These are phyloP conservation scores for Sebastes dallii DNA, from an alignment of 2,797 vertebrate species.

Conservation along the genomic window DNA sequence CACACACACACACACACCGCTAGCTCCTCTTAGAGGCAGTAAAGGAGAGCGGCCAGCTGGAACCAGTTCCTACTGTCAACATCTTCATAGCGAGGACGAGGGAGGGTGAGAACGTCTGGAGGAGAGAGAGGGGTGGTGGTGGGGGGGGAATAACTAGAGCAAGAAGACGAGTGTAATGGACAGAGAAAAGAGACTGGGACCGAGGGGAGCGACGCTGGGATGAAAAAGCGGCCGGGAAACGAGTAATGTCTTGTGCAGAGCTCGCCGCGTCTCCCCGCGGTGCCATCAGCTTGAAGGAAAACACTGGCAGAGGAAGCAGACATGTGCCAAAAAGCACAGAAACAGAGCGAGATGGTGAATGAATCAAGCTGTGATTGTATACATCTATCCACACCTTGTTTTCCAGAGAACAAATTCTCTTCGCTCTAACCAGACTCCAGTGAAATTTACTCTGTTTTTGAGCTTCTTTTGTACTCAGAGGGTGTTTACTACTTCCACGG, in stretches of 20 bases:
- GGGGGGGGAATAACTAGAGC: slow-evolving; percentile 30
- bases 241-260: slow-evolving; percentile 66
- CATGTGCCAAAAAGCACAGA: slow-evolving; percentile 23
- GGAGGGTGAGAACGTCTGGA: slow-evolving; percentile 9
- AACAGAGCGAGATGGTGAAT: neutral
- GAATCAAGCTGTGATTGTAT: neutral
- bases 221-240: slow-evolving; percentile 8
- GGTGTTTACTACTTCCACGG: slow-evolving; percentile 3
- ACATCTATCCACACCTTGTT: neutral
- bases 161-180: slow-evolving; percentile 43
- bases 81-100: slow-evolving; percentile 70
- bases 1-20: neutral
- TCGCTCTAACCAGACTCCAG: neutral
- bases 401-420: neutral
- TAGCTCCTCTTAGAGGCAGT: slow-evolving; percentile 29
- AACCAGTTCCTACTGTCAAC: slow-evolving; percentile 72
- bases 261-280: slow-evolving; percentile 68
- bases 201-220: slow-evolving; percentile 25
- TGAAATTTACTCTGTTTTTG: neutral
- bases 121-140: neutral
- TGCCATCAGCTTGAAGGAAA: slow-evolving; percentile 59
- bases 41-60: slow-evolving; percentile 69
- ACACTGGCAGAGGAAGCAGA: slow-evolving; percentile 27
- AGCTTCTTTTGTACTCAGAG: neutral
- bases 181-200: slow-evolving; percentile 28